Percentiles rank a stretch among this genome's conserved stretches.
Conservation (phyloP, 2,797 vertebrate species). For the Rhyacichthys aspro region DNA sequence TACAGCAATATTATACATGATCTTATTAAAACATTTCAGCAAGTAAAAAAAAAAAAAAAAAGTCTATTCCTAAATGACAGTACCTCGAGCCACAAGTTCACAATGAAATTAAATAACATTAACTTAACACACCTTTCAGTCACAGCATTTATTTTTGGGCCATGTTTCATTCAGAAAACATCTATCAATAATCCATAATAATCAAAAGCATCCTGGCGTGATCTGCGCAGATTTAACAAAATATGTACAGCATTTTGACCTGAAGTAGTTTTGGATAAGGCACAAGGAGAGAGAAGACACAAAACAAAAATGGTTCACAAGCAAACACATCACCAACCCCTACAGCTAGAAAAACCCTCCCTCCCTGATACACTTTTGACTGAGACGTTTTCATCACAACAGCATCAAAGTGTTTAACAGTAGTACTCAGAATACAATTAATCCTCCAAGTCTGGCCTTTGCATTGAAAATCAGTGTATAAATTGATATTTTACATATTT, state of each 20-base stretch:
- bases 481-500: conserved; percentile 69
- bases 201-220: conserved; percentile 78
- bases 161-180: conserved; percentile 72
- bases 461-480: conserved; percentile 75
- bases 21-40: conserved; percentile 76
- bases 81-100: conserved; percentile 84
- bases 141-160: conserved; percentile 88
- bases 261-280: conserved; percentile 96
- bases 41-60: conserved; percentile 68
- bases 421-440: conserved; percentile 79
- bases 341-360: conserved; percentile 80
- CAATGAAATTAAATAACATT: conserved; percentile 87
- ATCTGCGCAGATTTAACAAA: conserved; percentile 77
- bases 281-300: conserved; percentile 89
- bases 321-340: conserved; percentile 79
- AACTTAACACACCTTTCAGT: conserved; percentile 85
- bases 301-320: conserved; percentile 72
- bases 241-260: conserved; percentile 93
- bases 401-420: conserved; percentile 83
- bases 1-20: conserved; percentile 82
- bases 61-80: conserved; percentile 78
- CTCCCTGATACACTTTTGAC: conserved; percentile 83
- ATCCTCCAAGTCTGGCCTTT: conserved; percentile 70
- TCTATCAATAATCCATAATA: conserved; percentile 68
- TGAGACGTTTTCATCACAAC: conserved; percentile 69